phyloP scores from a whole-genome alignment of 2,888 invertebrate species.

The Apotomis betuletana region DNA sequence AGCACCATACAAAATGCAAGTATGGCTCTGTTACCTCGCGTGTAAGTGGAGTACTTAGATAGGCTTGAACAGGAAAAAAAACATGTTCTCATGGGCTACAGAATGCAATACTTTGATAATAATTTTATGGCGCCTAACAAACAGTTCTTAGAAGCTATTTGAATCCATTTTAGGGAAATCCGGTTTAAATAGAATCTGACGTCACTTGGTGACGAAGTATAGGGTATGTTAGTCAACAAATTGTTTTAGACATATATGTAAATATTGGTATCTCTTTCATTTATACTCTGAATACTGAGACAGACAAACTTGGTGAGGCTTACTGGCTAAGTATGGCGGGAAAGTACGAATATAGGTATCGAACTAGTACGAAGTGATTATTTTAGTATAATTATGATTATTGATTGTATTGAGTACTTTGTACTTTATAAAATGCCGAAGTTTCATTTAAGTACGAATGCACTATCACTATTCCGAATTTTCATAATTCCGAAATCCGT shows the following conservation, averaged over 20 bases:
- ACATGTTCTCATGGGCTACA: too few species aligned
- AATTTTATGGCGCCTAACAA: neutral
- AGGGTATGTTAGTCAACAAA: neutral
- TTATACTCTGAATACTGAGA: neutral
- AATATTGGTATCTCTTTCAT: neutral
- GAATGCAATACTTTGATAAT: too few species aligned
- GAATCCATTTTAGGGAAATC: conserved; percentile 24
- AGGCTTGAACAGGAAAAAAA: too few species aligned
- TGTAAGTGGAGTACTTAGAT: too few species aligned
- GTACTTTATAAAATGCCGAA: too few species aligned
- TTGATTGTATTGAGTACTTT: too few species aligned
- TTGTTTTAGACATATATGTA: neutral
- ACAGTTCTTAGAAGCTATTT: conserved; percentile 2
- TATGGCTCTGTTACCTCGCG: too few species aligned
- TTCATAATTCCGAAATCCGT: too few species aligned
- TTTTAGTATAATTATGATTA: too few species aligned
- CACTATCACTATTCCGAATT: too few species aligned
- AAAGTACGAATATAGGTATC: conserved; percentile 45
- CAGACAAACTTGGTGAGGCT: neutral
- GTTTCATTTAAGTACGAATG: too few species aligned
- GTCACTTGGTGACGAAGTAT: conserved; percentile 17
- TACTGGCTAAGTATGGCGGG: conserved; percentile 47
- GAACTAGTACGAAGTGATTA: neutral
- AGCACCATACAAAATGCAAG: too few species aligned
- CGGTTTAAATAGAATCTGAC: conserved; percentile 36